These are phyloP conservation scores for Amphiprion ocellaris DNA, from an alignment of 2,113 vertebrate species.

Conservation along the genomic window DNA sequence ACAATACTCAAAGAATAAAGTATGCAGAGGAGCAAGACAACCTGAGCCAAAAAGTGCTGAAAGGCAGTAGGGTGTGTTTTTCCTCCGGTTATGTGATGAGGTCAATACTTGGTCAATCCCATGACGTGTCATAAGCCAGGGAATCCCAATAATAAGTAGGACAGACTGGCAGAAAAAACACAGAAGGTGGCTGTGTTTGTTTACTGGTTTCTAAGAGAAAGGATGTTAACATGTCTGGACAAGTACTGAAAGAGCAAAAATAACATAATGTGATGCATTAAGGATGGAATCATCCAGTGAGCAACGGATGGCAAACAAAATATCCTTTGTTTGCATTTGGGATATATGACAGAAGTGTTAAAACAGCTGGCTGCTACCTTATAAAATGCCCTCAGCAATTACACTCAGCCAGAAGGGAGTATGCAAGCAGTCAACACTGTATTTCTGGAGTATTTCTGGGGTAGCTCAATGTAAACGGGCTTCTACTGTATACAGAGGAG, in stretches of 20 bases:
- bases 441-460: constrained; percentile 31
- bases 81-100: constrained; percentile 46
- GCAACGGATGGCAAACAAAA: constrained; percentile 16
- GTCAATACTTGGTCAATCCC: constrained; percentile 61
- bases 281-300: constrained; percentile 10
- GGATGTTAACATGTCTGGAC: constrained; percentile 71
- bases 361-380: constrained; percentile 23
- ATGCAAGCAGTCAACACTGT: neutral
- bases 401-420: neutral
- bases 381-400: neutral
- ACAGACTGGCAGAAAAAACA: constrained; percentile 26
- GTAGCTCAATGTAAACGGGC: neutral
- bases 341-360: constrained; percentile 17
- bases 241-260: constrained; percentile 48
- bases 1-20: constrained; percentile 38
- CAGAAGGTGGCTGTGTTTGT: constrained; percentile 60
- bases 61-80: constrained; percentile 49
- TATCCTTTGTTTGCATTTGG: constrained; percentile 16
- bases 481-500: constrained; percentile 18
- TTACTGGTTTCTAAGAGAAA: constrained; percentile 63
- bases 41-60: constrained; percentile 2
- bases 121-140: constrained; percentile 64
- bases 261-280: constrained; percentile 42
- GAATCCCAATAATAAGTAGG: constrained; percentile 64
- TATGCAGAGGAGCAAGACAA: constrained; percentile 9